Evolutionary conservation across 2,888 invertebrate species (phyloP), one percentile per base, ranked within the genome.

Genomic region (Netelia virgata): DNA sequence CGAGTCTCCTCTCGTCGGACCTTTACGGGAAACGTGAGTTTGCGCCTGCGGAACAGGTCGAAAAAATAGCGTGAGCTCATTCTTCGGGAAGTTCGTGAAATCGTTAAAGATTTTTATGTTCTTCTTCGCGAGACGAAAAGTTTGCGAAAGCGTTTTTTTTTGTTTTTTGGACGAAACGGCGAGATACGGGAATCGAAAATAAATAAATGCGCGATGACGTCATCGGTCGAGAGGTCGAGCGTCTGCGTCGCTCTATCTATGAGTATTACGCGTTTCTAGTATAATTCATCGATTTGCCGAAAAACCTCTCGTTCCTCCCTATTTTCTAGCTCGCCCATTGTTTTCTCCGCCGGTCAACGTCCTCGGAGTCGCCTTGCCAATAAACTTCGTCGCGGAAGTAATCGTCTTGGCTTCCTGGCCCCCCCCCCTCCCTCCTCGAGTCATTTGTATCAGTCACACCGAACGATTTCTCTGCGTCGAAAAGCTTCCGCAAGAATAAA

Each of bases 401-500:
- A 81, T 84, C 78, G 83, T 41, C 70, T 64, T 70, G 75, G 70
- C 83, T 79, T 79, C 83, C 69, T 61, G 83, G 57, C 11, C 53
- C 10, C 73, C 66, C 10, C 10, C 16, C 6, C 1, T 10, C 53
- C 53, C n/a, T 53, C 6, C 6, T 50, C 0, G 16, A 70, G 61
- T 61, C 50, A 76, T 84, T 68, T 57, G 50, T 63, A 73, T 50
- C 50, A 55, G 76, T 43, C 72, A 9, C 8, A 10, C n/a, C 69
- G 36, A 74, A 78, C 73, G 36, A 84, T 84, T 81, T 66, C 43
- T 81, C 81, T 50, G 23, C 59, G 84, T 78, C 81, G 77, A 57
- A 64, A 55, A 9, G 59, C 69, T 68, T 64, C 63, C 76, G 76
- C 41, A 57, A 43, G 50, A 70, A 43, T 20, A 43, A 64, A 59